Evolutionary conservation across 2,888 invertebrate species (phyloP).

Genomic region (Polydrusus pterygomalis): DNA sequence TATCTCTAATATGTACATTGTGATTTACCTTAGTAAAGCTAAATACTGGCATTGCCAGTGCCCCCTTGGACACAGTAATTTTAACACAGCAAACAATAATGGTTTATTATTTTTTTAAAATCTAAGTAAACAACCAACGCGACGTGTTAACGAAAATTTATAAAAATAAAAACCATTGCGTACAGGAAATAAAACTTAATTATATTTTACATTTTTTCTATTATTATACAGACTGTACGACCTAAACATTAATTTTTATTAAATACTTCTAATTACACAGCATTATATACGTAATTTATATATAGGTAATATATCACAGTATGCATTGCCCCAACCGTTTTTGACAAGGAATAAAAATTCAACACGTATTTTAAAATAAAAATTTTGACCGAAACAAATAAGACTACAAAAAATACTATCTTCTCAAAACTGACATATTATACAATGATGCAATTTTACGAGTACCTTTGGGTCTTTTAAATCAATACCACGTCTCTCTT

Average conservation of each 20-base stretch:
- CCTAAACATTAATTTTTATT: conserved; percentile 51
- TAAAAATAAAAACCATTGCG: conserved; percentile 27
- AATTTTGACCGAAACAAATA: conserved; percentile 17
- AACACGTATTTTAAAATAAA: conserved; percentile 20
- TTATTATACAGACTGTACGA: conserved; percentile 51
- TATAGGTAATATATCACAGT: conserved; percentile 73
- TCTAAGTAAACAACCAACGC: conserved; percentile 23
- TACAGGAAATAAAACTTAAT: conserved; percentile 44
- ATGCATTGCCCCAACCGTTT: conserved; percentile 72
- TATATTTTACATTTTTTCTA: conserved; percentile 50
- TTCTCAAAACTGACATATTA: no score
- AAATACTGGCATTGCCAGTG: conserved; percentile 70
- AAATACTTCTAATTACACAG: conserved; percentile 61
- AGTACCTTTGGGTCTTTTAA: neutral
- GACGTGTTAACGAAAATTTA: conserved; percentile 6
- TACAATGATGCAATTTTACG: neutral
- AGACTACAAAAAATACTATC: neutral
- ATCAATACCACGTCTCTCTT: no score
- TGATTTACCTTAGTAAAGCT: conserved; percentile 66
- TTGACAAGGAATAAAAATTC: conserved; percentile 58
- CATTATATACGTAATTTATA: conserved; percentile 58
- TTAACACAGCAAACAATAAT: conserved; percentile 67
- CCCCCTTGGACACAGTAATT: conserved; percentile 67
- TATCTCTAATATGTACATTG: conserved; percentile 49
- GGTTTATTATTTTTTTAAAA: conserved; percentile 34